These are phyloP conservation scores for Drosophila meridiana DNA, from an alignment of 2,888 invertebrate species.

Conservation along the genomic window DNA sequence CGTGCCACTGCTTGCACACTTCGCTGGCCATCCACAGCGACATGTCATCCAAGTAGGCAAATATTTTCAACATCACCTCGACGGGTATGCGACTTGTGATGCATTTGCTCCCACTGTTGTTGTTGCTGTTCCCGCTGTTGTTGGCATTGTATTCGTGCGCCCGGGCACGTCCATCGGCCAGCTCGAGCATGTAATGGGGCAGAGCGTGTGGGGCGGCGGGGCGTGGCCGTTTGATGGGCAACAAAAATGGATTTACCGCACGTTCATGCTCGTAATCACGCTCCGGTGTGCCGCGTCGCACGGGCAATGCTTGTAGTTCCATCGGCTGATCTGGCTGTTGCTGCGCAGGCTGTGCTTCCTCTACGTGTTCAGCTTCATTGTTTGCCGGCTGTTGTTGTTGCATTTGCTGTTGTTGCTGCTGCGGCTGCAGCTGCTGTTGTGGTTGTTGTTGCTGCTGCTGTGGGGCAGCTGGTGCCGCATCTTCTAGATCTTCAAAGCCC, in stretches of 20 bases:
- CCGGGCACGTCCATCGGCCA: conserved; percentile 79
- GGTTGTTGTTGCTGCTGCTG: conserved; percentile 46
- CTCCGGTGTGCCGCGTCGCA: conserved; percentile 59
- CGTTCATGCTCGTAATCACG: conserved; percentile 65
- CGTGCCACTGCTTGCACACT: conserved; percentile 94
- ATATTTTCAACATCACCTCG: conserved; percentile 93
- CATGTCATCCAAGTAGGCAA: conserved; percentile 95
- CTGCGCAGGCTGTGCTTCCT: conserved; percentile 21
- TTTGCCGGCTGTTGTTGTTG: conserved; percentile 59
- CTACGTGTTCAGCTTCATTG: conserved; percentile 31
- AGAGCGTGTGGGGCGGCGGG: conserved; percentile 80
- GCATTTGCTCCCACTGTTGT: conserved; percentile 39
- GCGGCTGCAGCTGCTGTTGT: conserved; percentile 51
- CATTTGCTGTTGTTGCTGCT: conserved; percentile 51
- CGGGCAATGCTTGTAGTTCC: conserved; percentile 39
- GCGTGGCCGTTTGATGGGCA: conserved; percentile 79
- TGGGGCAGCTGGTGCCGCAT: conserved; percentile 67
- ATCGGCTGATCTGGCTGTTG: conserved; percentile 33
- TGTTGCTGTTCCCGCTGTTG: conserved; percentile 8
- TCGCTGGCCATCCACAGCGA: conserved; percentile 95
- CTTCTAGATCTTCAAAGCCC: conserved; percentile 77
- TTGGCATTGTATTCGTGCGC: conserved; percentile 62
- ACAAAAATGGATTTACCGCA: conserved; percentile 63
- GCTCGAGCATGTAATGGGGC: conserved; percentile 81
- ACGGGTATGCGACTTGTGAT: conserved; percentile 81